Evolutionary conservation across 1,140 invertebrate species (phyloP).

Genomic region (Euura lappo): DNA sequence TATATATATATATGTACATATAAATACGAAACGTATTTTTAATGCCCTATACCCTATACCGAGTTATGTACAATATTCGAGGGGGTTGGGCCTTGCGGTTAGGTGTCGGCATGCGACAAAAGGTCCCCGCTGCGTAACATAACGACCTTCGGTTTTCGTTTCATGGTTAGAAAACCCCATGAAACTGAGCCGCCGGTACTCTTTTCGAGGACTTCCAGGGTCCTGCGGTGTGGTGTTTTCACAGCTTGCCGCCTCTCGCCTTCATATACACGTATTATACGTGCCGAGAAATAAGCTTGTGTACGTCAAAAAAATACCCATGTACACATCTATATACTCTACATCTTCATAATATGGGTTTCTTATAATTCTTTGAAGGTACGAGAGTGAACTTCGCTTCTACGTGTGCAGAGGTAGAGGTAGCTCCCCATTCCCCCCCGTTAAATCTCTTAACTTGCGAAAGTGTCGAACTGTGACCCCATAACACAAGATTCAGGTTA

Average conservation of each 20-base stretch:
- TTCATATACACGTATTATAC: neutral
- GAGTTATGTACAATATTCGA: neutral
- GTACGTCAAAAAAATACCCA: too few species aligned
- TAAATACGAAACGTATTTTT: neutral
- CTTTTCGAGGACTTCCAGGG: slow-evolving; percentile 26
- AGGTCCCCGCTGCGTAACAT: slow-evolving; percentile 56
- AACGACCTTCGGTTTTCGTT: slow-evolving; percentile 59
- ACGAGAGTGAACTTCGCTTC: too few species aligned
- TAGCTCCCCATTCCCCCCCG: slow-evolving; percentile 20
- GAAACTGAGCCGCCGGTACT: slow-evolving; percentile 44
- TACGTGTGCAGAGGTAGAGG: too few species aligned
- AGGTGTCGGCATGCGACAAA: slow-evolving; percentile 58
- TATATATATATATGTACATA: slow-evolving; percentile 19
- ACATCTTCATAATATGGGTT: too few species aligned
- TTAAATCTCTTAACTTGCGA: slow-evolving; percentile 32
- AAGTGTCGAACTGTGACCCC: slow-evolving; percentile 47
- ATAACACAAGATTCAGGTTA: neutral
- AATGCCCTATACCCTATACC: neutral
- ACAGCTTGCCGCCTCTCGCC: slow-evolving; percentile 48
- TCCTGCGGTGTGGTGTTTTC: slow-evolving; percentile 46
- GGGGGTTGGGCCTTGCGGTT: slow-evolving; percentile 47
- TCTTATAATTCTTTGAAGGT: too few species aligned
- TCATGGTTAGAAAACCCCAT: slow-evolving; percentile 54
- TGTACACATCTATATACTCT: too few species aligned
- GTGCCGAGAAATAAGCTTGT: neutral